Base-by-base conservation (phyloP, 2,797 vertebrate genomes). In the Tenualosa ilisha region DNA sequence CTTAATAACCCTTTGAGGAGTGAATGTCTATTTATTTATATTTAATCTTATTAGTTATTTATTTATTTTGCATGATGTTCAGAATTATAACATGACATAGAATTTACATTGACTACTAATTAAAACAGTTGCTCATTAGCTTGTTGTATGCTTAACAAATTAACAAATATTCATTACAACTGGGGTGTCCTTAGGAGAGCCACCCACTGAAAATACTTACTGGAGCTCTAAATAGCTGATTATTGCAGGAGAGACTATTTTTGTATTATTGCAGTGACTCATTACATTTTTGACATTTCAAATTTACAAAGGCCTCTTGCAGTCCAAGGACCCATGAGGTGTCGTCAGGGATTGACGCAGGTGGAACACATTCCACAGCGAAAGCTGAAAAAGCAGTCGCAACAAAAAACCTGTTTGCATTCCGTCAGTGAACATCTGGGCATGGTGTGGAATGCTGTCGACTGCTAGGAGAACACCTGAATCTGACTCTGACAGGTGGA, bases 241-340 rank as follows among this genome's bases (percentile, higher is more conserved):
- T 5, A 59, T 59, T 59, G 20, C 56, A 59, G 4, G 0, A 59
- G 5, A 22, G 5, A n/a, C 20, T 6, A n/a, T 59, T 24, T 63
- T 63, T 6, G 24, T 63, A 8, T 24, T 51, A 12, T 51, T 51
- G 22, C 56, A 22, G 8, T 63, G 59, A 63, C 56, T 59, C 56
- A 59, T 59, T 79, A 37, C 59, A 61, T 31, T 24, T 63, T n/a
- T 26, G 46, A 51, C 50, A 51, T 51, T 51, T 46, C 7, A 51
- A 51, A 51, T 9, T 31, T 20, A 59, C n/a, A 26, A 11, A 11
- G 40, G 17, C 59, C 61, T 31, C 24, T 65, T 79, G 61, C 50
- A 51, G 17, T 26, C 40, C 72, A 79, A 22, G 17, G 20, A 59
- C 81, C 84, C 88, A 82, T 91, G 43, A 79, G 72, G 72, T 79